Base-by-base conservation (phyloP, 1,140 invertebrate genomes). In the Pectinophora gossypiella region DNA sequence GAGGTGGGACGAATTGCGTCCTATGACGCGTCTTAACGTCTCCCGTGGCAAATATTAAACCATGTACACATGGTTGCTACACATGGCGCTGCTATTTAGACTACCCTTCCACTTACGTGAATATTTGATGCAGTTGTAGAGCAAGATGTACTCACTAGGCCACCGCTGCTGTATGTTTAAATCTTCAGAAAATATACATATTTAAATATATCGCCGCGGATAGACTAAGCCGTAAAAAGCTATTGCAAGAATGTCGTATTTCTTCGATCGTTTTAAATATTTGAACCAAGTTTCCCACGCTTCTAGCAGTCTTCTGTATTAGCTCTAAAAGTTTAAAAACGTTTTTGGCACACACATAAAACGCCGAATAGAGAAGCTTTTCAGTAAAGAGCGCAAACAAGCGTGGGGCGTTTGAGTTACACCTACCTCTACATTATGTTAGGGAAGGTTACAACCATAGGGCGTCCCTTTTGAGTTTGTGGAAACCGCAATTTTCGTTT, bases 281-380 rank as follows among this genome's bases (percentile, higher is more conserved):
- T 40, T 40, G 7, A 40, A 15, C 13, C 10, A 15, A 15, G 36
- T 40, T 52, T 50, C 52, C 49, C 48, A 49, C 36, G 51, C 49
- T 13, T 22, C 42, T 48, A 35, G 19, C 20, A 18, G 16, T 49
- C 22, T 54, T 52, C 35, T 54, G 44, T 59, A 56, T 42, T 54
- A 35, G 16, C 43, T 47, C 45, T 53, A 54, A 56, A 61, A 67
- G 50, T 63, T 64, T 56, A 48, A 59, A 56, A 61, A 63, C 56
- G 47, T 59, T 59, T 45, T 61, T 50, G 54, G 54, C 57, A 56
- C 56, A 47, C 38, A 56, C 50, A 56, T 56, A 62, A 54, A 59
- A 56, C 40, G 51, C 27, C 45, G 20, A 21, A 10, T 32, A 42
- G 20, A 21, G 12, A 56, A 64, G 61, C 58, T 61, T 64, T 60